Evolutionary conservation across 1,140 invertebrate species (phyloP).

Genomic region (Leptopilina boulardi): DNA sequence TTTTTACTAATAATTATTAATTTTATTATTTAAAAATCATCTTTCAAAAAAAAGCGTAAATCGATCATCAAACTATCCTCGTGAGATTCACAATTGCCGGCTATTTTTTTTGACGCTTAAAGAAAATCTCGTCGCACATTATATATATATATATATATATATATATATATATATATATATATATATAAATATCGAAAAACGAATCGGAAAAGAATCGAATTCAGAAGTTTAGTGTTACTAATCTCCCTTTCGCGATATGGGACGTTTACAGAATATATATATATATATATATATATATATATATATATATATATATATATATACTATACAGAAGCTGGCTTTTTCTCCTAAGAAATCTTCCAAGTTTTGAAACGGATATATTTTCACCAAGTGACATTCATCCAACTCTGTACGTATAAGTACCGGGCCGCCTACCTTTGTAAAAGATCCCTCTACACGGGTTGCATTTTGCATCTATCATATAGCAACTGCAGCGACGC

Average conservation of each 20-base stretch:
- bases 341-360: constrained; percentile 55
- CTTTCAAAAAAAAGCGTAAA: too few species aligned
- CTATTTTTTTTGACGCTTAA: too few species aligned
- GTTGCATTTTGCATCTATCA: constrained; percentile 70
- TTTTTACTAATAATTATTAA: too few species aligned
- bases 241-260: constrained; percentile 48
- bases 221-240: constrained; percentile 62
- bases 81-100: constrained; percentile 34
- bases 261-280: not conserved
- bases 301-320: not conserved
- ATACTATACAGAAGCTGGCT: constrained; percentile 12
- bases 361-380: constrained; percentile 76
- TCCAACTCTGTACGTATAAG: constrained; percentile 51
- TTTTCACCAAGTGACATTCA: constrained; percentile 75
- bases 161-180: too few species aligned
- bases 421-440: constrained; percentile 70
- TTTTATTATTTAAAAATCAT: too few species aligned
- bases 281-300: not conserved
- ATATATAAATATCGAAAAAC: too few species aligned
- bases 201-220: not conserved
- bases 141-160: too few species aligned
- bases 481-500: constrained; percentile 57
- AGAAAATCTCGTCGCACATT: too few species aligned
- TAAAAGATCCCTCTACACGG: constrained; percentile 69
- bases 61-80: constrained; percentile 49